Evolutionary conservation across 2,797 vertebrate genomes (phyloP), one percentile per base, ranked within the genome.

Genomic region (Lateolabrax maculatus): DNA sequence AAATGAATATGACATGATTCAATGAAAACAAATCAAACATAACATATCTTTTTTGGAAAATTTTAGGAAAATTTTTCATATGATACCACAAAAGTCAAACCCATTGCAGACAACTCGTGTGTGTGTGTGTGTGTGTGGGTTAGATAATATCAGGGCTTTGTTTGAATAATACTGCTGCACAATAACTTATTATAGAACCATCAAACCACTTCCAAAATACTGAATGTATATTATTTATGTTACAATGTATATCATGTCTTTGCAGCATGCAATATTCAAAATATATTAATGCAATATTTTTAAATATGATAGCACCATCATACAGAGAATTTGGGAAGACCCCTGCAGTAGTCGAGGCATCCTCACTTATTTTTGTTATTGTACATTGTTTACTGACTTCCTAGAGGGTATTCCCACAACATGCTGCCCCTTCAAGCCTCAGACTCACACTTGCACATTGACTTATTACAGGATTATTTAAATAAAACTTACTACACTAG

Each of bases 221-320:
- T 64, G 0, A n/a, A 44, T 71, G 25, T 58, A 60, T 62, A 75
- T 56, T 36, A n/a, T 3, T 0, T n/a, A n/a, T n/a, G n/a, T n/a
- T n/a, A n/a, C n/a, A n/a, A n/a, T n/a, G n/a, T n/a, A n/a, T n/a
- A n/a, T n/a, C n/a, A n/a, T n/a, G n/a, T 13, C 4, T 71, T 71
- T 51, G 41, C 19, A 81, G 53, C 41, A 73, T 39, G 5, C 19
- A 62, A 36, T 73, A 67, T 44, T 63, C 55, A 66, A 63, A 77
- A 73, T 64, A 37, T 25, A 34, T 48, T 12, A 46, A 49, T 55
- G 71, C 31, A 36, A 23, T 66, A 6, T 43, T 48, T 56, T 15
- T 19, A 80, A 86, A 69, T 34, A 70, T 6, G 18, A 77, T 61
- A 55, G 70, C 60, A 82, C 63, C 78, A 71, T 57, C 37, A 34